Evolutionary conservation across 2,888 invertebrate species (phyloP).

Genomic region (Phyllotreta striolata): DNA sequence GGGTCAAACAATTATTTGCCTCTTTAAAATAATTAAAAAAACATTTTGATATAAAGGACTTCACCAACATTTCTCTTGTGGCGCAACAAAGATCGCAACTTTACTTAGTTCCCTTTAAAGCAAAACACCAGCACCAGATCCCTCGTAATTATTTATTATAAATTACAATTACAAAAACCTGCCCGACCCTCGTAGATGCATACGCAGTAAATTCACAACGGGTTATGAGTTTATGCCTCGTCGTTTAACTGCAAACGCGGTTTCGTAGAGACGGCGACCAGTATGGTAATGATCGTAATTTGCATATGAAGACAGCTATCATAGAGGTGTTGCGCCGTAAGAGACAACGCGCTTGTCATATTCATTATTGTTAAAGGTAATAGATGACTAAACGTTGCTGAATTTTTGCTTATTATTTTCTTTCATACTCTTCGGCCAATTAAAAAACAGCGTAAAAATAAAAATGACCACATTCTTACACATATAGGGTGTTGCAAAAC

Average conservation of each 20-base stretch:
- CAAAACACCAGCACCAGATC: too few species aligned
- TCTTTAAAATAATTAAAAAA: too few species aligned
- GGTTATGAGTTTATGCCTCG: conserved; percentile 38
- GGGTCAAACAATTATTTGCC: too few species aligned
- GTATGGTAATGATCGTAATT: conserved; percentile 51
- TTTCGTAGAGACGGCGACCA: conserved; percentile 40
- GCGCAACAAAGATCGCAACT: too few species aligned
- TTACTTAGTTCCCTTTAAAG: too few species aligned
- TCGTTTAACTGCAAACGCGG: conserved; percentile 43
- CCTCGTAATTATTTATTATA: too few species aligned
- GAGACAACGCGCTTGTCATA: conserved; percentile 37
- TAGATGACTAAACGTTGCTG: conserved; percentile 16
- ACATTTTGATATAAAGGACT: too few species aligned
- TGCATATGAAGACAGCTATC: conserved; percentile 51
- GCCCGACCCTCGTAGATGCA: conserved; percentile 4
- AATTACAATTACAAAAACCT: too few species aligned
- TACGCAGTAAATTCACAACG: conserved; percentile 12
- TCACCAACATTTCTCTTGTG: too few species aligned
- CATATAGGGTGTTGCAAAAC: too few species aligned
- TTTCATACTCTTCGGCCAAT: background rate
- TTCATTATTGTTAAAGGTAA: conserved; percentile 35
- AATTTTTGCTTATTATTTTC: conserved; percentile 7
- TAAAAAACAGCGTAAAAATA: too few species aligned
- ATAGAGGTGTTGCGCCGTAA: conserved; percentile 44
- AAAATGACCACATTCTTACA: too few species aligned